These are phyloP conservation scores for Neoaliturus tenellus DNA, from an alignment of 2,888 invertebrate species.

Conservation along the genomic window DNA sequence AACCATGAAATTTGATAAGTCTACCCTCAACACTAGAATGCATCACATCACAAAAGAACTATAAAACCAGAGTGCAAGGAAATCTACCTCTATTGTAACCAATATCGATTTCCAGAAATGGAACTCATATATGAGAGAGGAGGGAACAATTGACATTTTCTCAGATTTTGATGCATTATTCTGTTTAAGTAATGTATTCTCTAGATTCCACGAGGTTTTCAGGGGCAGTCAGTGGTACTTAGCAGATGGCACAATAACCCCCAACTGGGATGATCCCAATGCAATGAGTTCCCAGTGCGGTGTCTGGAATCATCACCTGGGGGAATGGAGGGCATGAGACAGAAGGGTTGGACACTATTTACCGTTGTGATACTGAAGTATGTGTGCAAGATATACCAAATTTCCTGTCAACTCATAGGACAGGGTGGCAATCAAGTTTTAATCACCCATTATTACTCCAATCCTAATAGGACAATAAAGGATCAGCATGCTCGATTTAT, in stretches of 20 bases:
- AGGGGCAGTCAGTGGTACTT: background rate
- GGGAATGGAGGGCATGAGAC: background rate
- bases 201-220: background rate
- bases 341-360: no score
- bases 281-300: background rate
- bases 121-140: constrained; percentile 15
- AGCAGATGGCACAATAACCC: no score
- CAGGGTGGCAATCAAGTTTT: background rate
- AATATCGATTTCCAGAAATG: background rate
- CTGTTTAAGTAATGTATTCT: background rate
- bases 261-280: background rate
- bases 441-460: background rate
- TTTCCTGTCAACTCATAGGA: background rate
- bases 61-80: background rate
- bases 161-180: background rate
- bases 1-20: constrained; percentile 6
- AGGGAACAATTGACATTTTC: background rate
- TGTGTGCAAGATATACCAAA: background rate
- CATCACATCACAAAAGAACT: constrained; percentile 11
- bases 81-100: background rate
- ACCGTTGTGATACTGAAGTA: background rate
- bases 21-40: background rate
- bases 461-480: background rate
- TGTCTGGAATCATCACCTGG: background rate
- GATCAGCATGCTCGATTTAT: background rate